phyloP scores from a whole-genome alignment of 2,888 invertebrate genomes.

The Branchipolynoe longqiensis region DNA sequence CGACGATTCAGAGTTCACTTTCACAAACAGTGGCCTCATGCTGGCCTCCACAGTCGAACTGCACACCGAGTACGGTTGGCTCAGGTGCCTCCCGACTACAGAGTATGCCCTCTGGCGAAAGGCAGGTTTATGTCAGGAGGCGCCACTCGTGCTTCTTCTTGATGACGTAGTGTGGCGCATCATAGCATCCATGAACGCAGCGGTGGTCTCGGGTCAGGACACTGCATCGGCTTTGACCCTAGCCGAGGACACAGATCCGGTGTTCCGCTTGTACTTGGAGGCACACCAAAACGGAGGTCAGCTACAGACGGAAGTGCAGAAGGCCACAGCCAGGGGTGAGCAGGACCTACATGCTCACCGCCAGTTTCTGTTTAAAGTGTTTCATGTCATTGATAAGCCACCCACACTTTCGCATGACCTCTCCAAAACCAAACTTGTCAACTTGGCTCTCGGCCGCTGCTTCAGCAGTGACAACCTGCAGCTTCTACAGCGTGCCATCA shows the following conservation, averaged over 20 bases:
- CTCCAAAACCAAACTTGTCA: constrained; percentile 11
- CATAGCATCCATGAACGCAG: constrained; percentile 14
- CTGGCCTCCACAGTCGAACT: not conserved
- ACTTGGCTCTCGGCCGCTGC: constrained; percentile 26
- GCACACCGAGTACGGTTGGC: not conserved
- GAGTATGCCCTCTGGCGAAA: constrained; percentile 23
- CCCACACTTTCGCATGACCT: constrained; percentile 40
- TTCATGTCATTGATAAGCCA: constrained; percentile 3
- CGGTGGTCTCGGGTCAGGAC: not conserved
- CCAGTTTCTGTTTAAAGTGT: constrained; percentile 43
- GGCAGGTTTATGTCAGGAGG: not conserved
- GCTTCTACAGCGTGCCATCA: not conserved
- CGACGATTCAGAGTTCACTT: constrained; percentile 12
- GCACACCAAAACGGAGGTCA: not conserved
- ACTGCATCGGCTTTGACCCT: not conserved
- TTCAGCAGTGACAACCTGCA: constrained; percentile 4
- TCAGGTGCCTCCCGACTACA: constrained; percentile 1
- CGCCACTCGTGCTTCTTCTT: constrained; percentile 4
- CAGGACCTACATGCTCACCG: constrained; percentile 34
- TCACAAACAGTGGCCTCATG: not conserved
- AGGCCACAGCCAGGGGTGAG: constrained; percentile 2
- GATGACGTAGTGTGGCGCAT: constrained; percentile 42
- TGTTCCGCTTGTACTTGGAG: not conserved
- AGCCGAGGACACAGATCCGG: not conserved
- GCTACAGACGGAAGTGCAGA: not conserved